These are phyloP conservation scores for Trachelipus rathkii DNA, from an alignment of 1,140 invertebrate species.

Conservation along the genomic window DNA sequence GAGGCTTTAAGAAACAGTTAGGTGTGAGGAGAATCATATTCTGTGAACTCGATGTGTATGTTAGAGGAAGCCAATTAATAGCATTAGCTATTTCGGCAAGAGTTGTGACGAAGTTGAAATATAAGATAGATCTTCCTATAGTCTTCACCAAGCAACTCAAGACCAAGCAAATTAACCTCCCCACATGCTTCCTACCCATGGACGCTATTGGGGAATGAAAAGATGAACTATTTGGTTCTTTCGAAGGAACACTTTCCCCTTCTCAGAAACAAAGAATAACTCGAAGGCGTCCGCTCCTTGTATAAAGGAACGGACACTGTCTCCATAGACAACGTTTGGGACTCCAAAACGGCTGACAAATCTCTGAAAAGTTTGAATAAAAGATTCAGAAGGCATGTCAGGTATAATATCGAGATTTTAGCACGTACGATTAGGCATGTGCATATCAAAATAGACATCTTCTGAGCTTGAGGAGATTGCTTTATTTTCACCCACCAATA, in stretches of 20 bases:
- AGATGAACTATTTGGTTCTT: conserved; percentile 16
- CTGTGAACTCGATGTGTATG: not conserved
- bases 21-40: too few relatives aligned
- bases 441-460: not conserved
- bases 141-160: not conserved
- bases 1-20: too few relatives aligned
- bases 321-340: not conserved
- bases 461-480: not conserved
- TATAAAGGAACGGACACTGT: conserved; percentile 4
- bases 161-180: not conserved
- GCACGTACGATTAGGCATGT: not conserved
- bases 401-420: not conserved
- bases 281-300: conserved; percentile 4
- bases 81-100: not conserved
- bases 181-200: not conserved
- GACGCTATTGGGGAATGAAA: not conserved
- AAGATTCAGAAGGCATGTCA: not conserved
- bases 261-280: not conserved
- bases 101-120: not conserved
- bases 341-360: conserved; percentile 10
- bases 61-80: not conserved
- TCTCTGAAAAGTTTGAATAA: not conserved
- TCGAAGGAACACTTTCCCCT: not conserved
- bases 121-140: not conserved
- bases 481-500: too few relatives aligned